Conservation (phyloP, 1,140 invertebrate genomes). For the Zeugodacus cucurbitae region DNA sequence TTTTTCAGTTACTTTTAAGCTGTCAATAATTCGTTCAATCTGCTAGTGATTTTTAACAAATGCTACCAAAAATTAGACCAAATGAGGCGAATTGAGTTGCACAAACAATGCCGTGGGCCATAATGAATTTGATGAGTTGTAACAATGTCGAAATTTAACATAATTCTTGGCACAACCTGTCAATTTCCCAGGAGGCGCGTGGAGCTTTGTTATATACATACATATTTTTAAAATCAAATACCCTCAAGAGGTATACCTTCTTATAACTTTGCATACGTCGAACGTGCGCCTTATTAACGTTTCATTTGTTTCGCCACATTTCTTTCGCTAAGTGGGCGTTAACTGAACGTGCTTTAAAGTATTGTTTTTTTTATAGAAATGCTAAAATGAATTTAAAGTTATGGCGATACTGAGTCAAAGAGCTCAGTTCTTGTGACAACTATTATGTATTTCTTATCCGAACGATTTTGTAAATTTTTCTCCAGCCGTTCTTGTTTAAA, state of each 20-base stretch:
- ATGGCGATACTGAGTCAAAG: too few relatives aligned
- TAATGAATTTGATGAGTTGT: constrained; percentile 30
- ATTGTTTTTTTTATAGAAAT: not conserved
- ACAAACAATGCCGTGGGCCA: constrained; percentile 29
- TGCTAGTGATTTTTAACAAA: constrained; percentile 12
- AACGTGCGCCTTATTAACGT: not conserved
- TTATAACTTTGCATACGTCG: too few relatives aligned
- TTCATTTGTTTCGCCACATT: not conserved
- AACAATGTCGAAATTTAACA: not conserved
- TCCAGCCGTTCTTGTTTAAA: too few relatives aligned
- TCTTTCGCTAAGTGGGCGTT: not conserved
- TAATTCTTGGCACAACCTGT: not conserved
- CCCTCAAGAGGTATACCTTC: not conserved
- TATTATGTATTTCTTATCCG: too few relatives aligned
- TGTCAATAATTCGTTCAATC: constrained; percentile 40
- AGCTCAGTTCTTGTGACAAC: too few relatives aligned
- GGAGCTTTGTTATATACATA: not conserved
- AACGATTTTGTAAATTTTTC: too few relatives aligned
- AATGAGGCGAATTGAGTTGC: constrained; percentile 37
- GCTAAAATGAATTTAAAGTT: too few relatives aligned
- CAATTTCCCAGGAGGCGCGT: constrained; percentile 27
- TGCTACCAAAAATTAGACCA: constrained; percentile 34
- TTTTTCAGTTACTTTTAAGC: constrained; percentile 21
- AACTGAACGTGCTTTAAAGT: not conserved
- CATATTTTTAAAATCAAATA: not conserved